These are phyloP conservation scores for Todiramphus chloris DNA, from an alignment of 2,113 vertebrate species.

Conservation along the genomic window DNA sequence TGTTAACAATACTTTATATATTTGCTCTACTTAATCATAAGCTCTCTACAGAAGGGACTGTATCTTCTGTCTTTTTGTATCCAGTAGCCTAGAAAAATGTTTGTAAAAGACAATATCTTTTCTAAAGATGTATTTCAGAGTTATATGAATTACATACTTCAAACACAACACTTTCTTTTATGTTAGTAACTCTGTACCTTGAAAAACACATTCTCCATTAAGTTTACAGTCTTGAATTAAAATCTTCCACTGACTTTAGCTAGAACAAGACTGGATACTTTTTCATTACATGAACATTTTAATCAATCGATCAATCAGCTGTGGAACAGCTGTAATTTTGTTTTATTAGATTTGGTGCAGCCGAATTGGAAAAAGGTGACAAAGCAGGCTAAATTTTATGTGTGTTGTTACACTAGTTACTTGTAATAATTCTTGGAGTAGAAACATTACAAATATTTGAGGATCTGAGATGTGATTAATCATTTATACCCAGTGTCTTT, in stretches of 20 bases:
- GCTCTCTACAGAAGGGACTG: not conserved
- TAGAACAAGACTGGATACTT: not conserved
- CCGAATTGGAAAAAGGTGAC: not conserved
- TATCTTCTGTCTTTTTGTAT: not conserved
- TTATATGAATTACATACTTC: not conserved
- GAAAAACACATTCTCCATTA: not conserved
- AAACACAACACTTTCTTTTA: not conserved
- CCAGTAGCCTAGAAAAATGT: not conserved
- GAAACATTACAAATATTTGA: not conserved
- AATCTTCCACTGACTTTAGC: not conserved
- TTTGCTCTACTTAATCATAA: not conserved
- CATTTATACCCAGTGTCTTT: not conserved
- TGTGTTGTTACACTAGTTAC: not conserved
- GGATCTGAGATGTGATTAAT: not conserved
- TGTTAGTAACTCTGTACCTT: not conserved
- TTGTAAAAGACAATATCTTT: not conserved
- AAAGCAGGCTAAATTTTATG: constrained; percentile 4
- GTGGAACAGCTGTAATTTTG: constrained; percentile 1
- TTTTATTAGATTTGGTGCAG: constrained; percentile 4
- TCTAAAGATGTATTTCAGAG: not conserved
- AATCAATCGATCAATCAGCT: constrained; percentile 11
- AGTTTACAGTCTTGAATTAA: not conserved
- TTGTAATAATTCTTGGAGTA: not conserved
- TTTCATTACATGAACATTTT: not conserved
- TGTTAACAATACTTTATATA: not conserved